Evolutionary conservation across 2,113 vertebrate genomes (phyloP), one percentile per base, ranked within the genome.

Genomic region (Lagopus muta): DNA sequence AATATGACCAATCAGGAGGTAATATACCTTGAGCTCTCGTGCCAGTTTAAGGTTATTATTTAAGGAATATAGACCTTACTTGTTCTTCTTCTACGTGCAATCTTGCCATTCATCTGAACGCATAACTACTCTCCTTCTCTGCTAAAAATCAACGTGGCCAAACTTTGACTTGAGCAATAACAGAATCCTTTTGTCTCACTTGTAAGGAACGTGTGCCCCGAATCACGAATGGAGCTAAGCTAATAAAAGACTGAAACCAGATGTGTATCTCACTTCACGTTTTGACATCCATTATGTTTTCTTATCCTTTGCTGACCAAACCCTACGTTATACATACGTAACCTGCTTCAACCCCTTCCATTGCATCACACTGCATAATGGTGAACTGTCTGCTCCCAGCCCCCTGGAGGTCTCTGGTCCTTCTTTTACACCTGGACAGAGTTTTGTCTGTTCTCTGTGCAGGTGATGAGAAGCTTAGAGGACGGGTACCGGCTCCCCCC

Each of bases 1-100:
- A 95, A 97, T 42, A 98, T 98, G 98, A 97, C 88, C 89, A 98
- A 98, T 80, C 98, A 98, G 91, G 98, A 98, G 98, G 98, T 98
- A 87, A 97, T n/a, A 64, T 13, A 36, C 50, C 28, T 20, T 65
- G 38, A 90, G 27, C 58, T 75, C 40, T 64, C 69, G 16, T 22
- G 9, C 28, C 58, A 12, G 45, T 89, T 73, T 74, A 38, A 71
- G 48, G 12, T 50, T 13, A 50, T 50, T 50, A 45, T 91, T 73
- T 71, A 38, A 71, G 82, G 32, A 61, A 22, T 1, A 8, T 25
- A 62, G 65, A 78, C 27, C 70, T 5, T 50, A 10, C 15, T 52
- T 61, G 7, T 47, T 14, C 11, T 42, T 18, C 5, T 47, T 84
- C 34, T 32, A 27, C 43, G 36, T 88, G 19, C 34, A 77, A 38